phyloP scores from a whole-genome alignment of 1,140 invertebrate species.

The Helicoverpa zea region DNA sequence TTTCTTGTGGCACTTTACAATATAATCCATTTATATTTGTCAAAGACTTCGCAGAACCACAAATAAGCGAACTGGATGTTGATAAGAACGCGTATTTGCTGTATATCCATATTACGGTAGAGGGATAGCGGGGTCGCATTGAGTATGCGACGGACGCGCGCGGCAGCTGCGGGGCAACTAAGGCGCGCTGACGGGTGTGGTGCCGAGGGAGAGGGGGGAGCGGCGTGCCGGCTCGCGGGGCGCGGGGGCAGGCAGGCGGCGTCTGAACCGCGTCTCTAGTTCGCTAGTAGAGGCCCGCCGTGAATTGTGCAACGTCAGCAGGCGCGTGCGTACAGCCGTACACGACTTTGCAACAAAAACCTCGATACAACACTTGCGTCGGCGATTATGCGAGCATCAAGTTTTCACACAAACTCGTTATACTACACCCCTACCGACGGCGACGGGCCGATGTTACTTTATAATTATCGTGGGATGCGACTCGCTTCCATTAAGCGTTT shows the following conservation, averaged over 20 bases:
- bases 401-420: conserved; percentile 46
- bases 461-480: conserved; percentile 47
- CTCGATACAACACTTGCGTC: conserved; percentile 48
- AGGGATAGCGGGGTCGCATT: conserved; percentile 76
- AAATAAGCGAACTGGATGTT: conserved; percentile 82
- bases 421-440: not conserved
- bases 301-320: conserved; percentile 82
- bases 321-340: conserved; percentile 68
- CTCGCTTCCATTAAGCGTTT: conserved; percentile 44
- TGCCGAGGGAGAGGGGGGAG: conserved; percentile 44
- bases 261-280: conserved; percentile 74
- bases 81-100: conserved; percentile 80
- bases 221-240: conserved; percentile 45
- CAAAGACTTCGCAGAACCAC: conserved; percentile 84
- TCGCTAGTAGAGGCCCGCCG: conserved; percentile 63
- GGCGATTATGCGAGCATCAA: conserved; percentile 44
- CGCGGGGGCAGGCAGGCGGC: conserved; percentile 62
- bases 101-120: conserved; percentile 84
- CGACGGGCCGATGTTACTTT: conserved; percentile 31
- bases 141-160: conserved; percentile 79
- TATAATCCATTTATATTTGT: conserved; percentile 86
- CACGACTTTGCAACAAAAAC: conserved; percentile 51
- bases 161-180: conserved; percentile 83
- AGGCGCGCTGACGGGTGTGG: conserved; percentile 57
- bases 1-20: conserved; percentile 77